Base-by-base conservation (phyloP, 2,888 invertebrate species). In the Embidobia sp. region DNA sequence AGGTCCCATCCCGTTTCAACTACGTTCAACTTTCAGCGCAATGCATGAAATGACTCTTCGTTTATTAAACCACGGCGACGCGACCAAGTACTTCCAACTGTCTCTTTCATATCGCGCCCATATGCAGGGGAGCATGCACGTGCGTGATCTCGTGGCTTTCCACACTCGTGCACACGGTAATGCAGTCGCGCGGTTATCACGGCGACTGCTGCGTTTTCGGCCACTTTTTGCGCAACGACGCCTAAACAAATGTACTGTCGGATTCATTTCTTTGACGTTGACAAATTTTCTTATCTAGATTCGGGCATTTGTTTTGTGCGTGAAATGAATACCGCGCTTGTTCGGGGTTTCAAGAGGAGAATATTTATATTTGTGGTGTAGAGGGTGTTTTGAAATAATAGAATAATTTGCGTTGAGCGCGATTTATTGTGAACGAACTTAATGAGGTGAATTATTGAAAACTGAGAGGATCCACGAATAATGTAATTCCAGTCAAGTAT, bases 31-130 rank as follows among this genome's bases (percentile, higher is more conserved):
- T 49, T 6, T 22, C n/a, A n/a, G n/a, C n/a, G n/a, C 15, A 11
- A 11, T 1, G 19, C 1, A 4, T 35, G 33, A 19, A n/a, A n/a
- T n/a, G n/a, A n/a, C 35, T 22, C 35, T 22, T 22, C 44, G 48
- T 61, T 48, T 61, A 61, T 61, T 61, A 61, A 61, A 59, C 44
- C 15, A 15, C 15, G 18, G 33, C 44, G 3, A 8, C 11, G 48
- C 7, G 31, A 49, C 26, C 13, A 4, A 18, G 31, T 7, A 13
- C 49, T 49, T 31, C 18, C 31, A 49, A 31, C 29, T 29, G 35
- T 51, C 35, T 35, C 22, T 51, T 35, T 51, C 18, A 19, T 22
- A 22, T 22, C 22, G 18, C 11, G 18, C 44, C 29, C n/a, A 31
- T 31, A 18, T 1, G 5, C 44, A 44, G 10, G 16, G 16, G 22